Percentiles rank a stretch among this genome's conserved stretches.
phyloP scores from a whole-genome alignment of 2,888 invertebrate species.

The Agrilus mali region DNA sequence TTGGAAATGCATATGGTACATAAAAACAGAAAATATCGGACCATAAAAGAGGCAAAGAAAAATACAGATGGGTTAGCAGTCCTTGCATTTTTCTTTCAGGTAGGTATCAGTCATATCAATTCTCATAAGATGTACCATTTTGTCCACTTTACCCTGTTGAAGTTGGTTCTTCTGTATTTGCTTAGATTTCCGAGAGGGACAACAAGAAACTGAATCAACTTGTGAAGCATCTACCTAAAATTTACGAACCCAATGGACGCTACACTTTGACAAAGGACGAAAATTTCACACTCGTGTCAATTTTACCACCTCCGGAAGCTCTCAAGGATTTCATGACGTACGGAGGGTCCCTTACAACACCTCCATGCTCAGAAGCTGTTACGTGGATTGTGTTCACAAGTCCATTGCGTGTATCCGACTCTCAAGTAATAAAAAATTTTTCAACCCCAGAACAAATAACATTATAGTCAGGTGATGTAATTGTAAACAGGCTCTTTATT shows the following conservation, averaged over 20 bases:
- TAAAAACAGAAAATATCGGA: slow-evolving; percentile 57
- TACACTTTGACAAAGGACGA: slow-evolving; percentile 44
- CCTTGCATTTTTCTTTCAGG: slow-evolving; percentile 66
- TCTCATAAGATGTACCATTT: no score
- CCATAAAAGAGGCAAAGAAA: slow-evolving; percentile 47
- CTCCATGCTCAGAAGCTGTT: no score
- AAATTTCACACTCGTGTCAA: slow-evolving; percentile 50
- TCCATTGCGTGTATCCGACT: no score
- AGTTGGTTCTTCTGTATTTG: slow-evolving; percentile 3
- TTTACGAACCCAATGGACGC: slow-evolving; percentile 47
- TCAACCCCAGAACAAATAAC: no score
- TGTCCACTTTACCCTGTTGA: no score
- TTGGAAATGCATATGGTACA: slow-evolving; percentile 77
- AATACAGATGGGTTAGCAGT: slow-evolving; percentile 64
- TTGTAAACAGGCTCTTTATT: no score
- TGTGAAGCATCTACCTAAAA: slow-evolving; percentile 37
- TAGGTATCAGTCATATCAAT: slow-evolving; percentile 33
- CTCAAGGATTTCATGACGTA: no score
- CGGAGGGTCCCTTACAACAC: no score
- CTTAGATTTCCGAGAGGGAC: slow-evolving; percentile 13
- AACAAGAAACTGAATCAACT: slow-evolving; percentile 17
- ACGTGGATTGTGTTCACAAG: no score
- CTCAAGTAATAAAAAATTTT: no score
- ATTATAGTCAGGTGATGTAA: no score
- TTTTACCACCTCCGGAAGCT: slow-evolving; percentile 33